Evolutionary conservation across 2,113 vertebrate genomes (phyloP).

Genomic region (Connochaetes taurinus): DNA sequence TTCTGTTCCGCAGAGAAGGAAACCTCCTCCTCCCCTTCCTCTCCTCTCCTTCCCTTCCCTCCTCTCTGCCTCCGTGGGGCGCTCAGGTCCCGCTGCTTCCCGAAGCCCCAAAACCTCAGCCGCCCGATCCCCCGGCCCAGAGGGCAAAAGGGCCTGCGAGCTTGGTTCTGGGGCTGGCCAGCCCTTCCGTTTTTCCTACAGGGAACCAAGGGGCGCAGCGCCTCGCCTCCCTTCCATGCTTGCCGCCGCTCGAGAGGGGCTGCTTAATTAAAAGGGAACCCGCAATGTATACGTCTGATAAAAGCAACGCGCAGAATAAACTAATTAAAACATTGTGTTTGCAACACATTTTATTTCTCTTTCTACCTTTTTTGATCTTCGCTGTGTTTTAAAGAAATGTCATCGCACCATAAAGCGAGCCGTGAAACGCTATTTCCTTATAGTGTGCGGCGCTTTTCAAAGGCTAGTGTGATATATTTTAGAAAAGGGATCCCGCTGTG

Average conservation of each 20-base stretch:
- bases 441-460: conserved; percentile 94
- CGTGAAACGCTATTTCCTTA: conserved; percentile 82
- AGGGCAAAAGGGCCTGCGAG: background rate
- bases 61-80: background rate
- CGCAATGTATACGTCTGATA: conserved; percentile 79
- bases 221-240: conserved; percentile 11
- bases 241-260: background rate
- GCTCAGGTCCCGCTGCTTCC: background rate
- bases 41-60: background rate
- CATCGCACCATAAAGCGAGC: conserved; percentile 80
- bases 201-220: background rate
- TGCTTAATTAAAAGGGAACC: conserved; percentile 81
- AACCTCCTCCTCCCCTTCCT: background rate
- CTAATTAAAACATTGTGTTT: conserved; percentile 87
- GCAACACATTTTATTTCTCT: conserved; percentile 83
- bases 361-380: conserved; percentile 80
- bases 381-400: conserved; percentile 85
- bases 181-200: conserved; percentile 14
- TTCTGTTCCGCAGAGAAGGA: background rate
- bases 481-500: conserved; percentile 95
- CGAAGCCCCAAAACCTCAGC: background rate
- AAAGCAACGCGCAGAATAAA: conserved; percentile 82
- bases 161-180: background rate
- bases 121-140: background rate
- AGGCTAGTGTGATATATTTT: conserved; percentile 95